Conservation (phyloP, 1,140 invertebrate genomes). For the Lordiphosa stackelbergi region DNA sequence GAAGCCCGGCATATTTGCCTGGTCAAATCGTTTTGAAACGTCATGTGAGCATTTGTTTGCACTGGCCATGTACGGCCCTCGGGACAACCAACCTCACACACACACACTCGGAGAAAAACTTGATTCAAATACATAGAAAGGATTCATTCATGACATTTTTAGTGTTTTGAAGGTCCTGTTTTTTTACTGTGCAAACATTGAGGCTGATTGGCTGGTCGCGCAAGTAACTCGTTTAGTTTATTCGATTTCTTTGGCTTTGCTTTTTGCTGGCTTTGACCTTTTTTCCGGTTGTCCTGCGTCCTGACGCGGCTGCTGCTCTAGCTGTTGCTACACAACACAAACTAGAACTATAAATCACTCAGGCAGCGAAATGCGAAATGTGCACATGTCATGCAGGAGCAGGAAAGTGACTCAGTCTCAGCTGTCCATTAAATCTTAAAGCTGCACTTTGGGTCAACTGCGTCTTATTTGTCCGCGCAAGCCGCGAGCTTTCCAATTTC, state of each 20-base stretch:
- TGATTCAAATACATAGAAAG: too few species aligned
- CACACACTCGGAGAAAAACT: constrained; percentile 9
- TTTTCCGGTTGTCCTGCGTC: constrained; percentile 19
- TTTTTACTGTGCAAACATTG: not conserved
- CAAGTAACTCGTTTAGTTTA: constrained; percentile 72
- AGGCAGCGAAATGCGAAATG: constrained; percentile 70
- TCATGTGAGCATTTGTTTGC: constrained; percentile 53
- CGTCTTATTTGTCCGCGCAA: constrained; percentile 22
- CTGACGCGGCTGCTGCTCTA: constrained; percentile 11
- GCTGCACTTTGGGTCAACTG: constrained; percentile 25
- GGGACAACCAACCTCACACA: constrained; percentile 13
- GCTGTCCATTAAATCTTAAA: constrained; percentile 44
- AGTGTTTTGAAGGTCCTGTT: too few species aligned
- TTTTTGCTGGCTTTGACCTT: constrained; percentile 17
- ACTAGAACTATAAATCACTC: constrained; percentile 69
- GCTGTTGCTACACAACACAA: constrained; percentile 36
- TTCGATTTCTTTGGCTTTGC: constrained; percentile 48
- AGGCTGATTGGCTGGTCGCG: constrained; percentile 45
- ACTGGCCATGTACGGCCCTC: constrained; percentile 28
- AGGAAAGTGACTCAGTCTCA: constrained; percentile 29
- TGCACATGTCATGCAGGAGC: constrained; percentile 63
- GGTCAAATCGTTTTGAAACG: constrained; percentile 60
- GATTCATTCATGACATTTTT: too few species aligned
- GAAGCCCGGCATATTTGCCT: constrained; percentile 42
- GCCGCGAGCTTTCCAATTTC: constrained; percentile 60